Base-by-base conservation (phyloP, 2,888 invertebrate genomes). In the Euphydryas editha region DNA sequence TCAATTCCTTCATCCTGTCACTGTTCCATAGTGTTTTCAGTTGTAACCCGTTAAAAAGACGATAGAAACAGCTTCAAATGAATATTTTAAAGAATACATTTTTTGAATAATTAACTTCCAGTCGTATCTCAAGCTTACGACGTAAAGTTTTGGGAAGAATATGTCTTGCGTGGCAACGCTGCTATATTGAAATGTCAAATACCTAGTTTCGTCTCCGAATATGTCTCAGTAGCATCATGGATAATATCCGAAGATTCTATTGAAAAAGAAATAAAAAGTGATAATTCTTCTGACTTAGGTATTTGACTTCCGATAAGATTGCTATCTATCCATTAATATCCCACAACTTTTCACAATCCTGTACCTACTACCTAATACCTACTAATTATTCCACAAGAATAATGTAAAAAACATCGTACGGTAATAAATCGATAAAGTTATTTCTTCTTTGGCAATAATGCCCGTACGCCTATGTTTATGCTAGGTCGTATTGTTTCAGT, bases 161-260 rank as follows among this genome's bases (percentile, higher is more conserved):
- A 97, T 88, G 96, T 98, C 75, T 94, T 98, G 83, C 95, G 96
- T 81, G 97, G 97, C 83, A 98, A 98, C 92, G 96, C 97, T 76
- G 98, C 96, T 76, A 96, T 98, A 85, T 94, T 98, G 84, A 97
- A 98, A 94, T 98, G 98, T 93, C 97, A 97, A 93, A 96, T 98
- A 87, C 97, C 98, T 80, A 97, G 97, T 93, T 98, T 97, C 93
- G 97, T 98, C 78, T 96, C 97, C 81, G 98, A 98, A 93, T 98
- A 97, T 88, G 97, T 98, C 75, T 94, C 94, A 81, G 97, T 98
- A 75, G 95, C 94, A 80, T 96, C 97, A 81, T 98, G 98, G 98
- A 94, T 97, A 83, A 95, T 97, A 88, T 96, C 96, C 82, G 96
- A 95, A 89, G 94, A 94, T 75, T 86, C 87, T 51, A 86, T 85